Evolutionary conservation across 2,888 invertebrate species (phyloP).

Genomic region (Scaptomyza polygonia): DNA sequence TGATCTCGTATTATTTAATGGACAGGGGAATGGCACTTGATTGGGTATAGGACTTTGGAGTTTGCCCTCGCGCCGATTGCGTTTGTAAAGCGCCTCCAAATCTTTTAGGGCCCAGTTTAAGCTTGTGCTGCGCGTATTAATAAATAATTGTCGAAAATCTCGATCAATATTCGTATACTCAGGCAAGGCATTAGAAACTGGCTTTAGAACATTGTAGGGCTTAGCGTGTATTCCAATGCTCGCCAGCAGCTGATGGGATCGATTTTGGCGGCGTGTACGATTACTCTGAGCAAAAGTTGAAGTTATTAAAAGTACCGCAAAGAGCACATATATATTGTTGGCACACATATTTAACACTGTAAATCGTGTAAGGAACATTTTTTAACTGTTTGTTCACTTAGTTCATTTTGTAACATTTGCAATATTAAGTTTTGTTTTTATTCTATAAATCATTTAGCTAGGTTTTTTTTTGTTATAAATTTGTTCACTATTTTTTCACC

Average conservation of each 20-base stretch:
- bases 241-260: conserved; percentile 55
- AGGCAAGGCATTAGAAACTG: conserved; percentile 45
- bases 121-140: conserved; percentile 46
- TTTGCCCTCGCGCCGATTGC: conserved; percentile 65
- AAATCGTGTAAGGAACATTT: neutral
- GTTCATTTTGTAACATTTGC: too few relatives aligned
- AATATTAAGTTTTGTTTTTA: neutral
- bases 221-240: conserved; percentile 62
- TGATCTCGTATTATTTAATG: conserved; percentile 79
- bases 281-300: conserved; percentile 2
- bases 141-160: conserved; percentile 54
- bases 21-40: conserved; percentile 82
- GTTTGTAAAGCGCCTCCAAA: conserved; percentile 39
- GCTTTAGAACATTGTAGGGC: conserved; percentile 30
- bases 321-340: conserved; percentile 1
- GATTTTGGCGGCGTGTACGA: conserved; percentile 52
- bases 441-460: neutral
- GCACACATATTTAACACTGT: conserved; percentile 14
- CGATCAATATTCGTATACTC: conserved; percentile 71
- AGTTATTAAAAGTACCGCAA: conserved; percentile 12
- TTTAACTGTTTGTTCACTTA: too few relatives aligned
- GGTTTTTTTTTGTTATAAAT: neutral
- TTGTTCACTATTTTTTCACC: neutral
- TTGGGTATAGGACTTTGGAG: conserved; percentile 72
- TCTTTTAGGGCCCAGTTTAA: conserved; percentile 47